Conservation (phyloP, 2,113 vertebrate genomes). For the Alosa alosa region DNA sequence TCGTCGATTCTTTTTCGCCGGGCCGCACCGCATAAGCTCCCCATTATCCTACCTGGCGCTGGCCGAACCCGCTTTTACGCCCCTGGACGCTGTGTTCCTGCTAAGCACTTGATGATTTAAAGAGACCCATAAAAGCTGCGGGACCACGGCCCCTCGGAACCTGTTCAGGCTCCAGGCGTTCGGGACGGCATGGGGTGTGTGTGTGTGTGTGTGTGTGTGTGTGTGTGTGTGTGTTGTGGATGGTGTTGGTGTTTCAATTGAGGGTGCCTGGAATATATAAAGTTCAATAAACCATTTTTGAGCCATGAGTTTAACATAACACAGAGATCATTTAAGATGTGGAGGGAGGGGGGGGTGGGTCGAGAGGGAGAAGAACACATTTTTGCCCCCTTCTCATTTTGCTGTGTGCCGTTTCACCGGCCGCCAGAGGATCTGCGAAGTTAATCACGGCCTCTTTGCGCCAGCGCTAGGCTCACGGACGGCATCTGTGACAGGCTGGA, state of each 20-base stretch:
- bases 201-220: slow-evolving; percentile 12
- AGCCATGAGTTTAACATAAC: slow-evolving; percentile 47
- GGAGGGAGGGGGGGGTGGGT: slow-evolving; percentile 38
- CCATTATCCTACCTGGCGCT: slow-evolving; percentile 67
- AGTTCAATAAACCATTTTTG: slow-evolving; percentile 54
- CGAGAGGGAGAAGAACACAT: slow-evolving; percentile 19
- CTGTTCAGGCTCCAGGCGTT: slow-evolving; percentile 44
- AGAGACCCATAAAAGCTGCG: slow-evolving; percentile 64
- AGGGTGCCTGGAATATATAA: slow-evolving; percentile 48
- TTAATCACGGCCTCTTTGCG: slow-evolving; percentile 47
- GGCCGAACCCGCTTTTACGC: too few species aligned
- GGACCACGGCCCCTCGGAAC: slow-evolving; percentile 57
- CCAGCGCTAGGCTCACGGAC: slow-evolving; percentile 26
- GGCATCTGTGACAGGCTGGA: slow-evolving; percentile 41
- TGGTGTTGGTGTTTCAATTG: slow-evolving; percentile 52
- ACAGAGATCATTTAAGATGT: slow-evolving; percentile 49
- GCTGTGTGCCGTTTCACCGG: slow-evolving; percentile 34
- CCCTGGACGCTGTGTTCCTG: slow-evolving; percentile 62
- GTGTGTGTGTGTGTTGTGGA: not conserved
- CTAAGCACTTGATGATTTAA: slow-evolving; percentile 75
- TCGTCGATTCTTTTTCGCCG: too few species aligned
- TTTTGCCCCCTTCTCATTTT: slow-evolving; percentile 13
- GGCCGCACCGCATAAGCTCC: slow-evolving; percentile 40
- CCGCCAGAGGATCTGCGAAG: slow-evolving; percentile 58
- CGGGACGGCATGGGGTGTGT: slow-evolving; percentile 34